A percentile compares a stretch with the other conserved stretches of the same genome.
Conservation (phyloP, 1,140 invertebrate species). For the Polypedilum pembai region DNA sequence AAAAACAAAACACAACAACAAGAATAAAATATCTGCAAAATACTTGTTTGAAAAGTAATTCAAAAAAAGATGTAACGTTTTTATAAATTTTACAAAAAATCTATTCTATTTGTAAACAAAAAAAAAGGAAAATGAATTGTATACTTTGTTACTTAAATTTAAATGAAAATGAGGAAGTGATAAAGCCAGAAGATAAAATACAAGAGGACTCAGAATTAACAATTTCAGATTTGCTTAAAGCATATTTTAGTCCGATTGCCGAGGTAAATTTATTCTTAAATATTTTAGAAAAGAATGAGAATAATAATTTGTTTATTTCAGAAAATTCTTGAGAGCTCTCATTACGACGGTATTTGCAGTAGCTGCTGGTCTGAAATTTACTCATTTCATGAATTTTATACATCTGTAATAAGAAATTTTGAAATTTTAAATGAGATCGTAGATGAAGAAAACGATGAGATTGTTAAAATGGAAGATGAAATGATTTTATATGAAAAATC, state of each 20-base stretch:
- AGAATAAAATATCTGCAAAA: not conserved
- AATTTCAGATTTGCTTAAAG: not conserved
- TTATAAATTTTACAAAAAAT: not conserved
- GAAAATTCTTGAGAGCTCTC: not conserved
- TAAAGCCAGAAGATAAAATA: not conserved
- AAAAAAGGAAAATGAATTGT: not conserved
- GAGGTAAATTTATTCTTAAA: not conserved
- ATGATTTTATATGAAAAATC: not conserved
- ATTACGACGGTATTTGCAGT: not conserved
- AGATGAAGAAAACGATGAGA: not conserved
- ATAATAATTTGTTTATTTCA: not conserved
- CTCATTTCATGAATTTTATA: conserved; percentile 15
- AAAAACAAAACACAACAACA: too few species aligned
- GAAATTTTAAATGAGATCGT: not conserved
- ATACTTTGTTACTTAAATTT: not conserved
- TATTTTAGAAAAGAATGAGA: not conserved
- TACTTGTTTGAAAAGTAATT: not conserved
- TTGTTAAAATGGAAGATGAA: not conserved
- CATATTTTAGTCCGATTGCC: not conserved
- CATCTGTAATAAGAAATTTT: not conserved
- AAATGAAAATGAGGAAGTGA: not conserved
- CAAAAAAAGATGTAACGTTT: too few species aligned
- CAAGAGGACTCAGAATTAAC: not conserved
- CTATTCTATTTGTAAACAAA: not conserved
- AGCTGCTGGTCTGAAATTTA: not conserved